These are phyloP conservation scores for Baccha elongata DNA, from an alignment of 2,888 invertebrate genomes.

Conservation along the genomic window DNA sequence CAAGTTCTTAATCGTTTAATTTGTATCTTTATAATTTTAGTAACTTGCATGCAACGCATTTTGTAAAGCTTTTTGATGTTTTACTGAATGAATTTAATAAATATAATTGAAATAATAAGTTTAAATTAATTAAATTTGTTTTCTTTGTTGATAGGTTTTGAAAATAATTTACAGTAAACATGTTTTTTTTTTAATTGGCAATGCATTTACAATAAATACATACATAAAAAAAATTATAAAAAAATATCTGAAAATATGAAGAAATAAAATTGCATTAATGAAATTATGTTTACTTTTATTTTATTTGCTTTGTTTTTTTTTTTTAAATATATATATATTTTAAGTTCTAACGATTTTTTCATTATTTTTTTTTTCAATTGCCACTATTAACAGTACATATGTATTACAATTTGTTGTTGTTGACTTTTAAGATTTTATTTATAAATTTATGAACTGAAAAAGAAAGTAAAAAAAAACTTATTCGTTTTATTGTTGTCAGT, in stretches of 20 bases:
- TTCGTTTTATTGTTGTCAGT: constrained; percentile 42
- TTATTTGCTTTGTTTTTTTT: constrained; percentile 44
- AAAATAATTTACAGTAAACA: constrained; percentile 19
- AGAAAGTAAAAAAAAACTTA: constrained; percentile 5
- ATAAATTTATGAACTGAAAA: constrained; percentile 46
- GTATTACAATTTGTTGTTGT: constrained; percentile 53
- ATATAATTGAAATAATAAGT: constrained; percentile 21
- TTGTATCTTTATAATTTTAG: constrained; percentile 5
- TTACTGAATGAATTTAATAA: constrained; percentile 16
- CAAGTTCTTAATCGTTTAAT: constrained; percentile 32
- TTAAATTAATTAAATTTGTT: constrained; percentile 10
- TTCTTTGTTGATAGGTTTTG: not conserved
- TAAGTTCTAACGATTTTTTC: constrained; percentile 67
- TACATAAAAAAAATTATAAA: constrained; percentile 18
- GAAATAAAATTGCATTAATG: constrained; percentile 45
- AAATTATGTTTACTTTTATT: constrained; percentile 34
- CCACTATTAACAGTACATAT: constrained; percentile 73
- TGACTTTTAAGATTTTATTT: constrained; percentile 27
- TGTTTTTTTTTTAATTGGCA: not conserved
- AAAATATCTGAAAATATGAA: constrained; percentile 31
- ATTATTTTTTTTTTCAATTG: constrained; percentile 62
- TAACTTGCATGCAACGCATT: constrained; percentile 49
- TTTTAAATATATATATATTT: constrained; percentile 59
- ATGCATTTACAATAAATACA: constrained; percentile 18
- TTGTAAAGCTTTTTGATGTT: constrained; percentile 35